Evolutionary conservation across 2,113 vertebrate species (phyloP).

Genomic region (Isichthys henryi): DNA sequence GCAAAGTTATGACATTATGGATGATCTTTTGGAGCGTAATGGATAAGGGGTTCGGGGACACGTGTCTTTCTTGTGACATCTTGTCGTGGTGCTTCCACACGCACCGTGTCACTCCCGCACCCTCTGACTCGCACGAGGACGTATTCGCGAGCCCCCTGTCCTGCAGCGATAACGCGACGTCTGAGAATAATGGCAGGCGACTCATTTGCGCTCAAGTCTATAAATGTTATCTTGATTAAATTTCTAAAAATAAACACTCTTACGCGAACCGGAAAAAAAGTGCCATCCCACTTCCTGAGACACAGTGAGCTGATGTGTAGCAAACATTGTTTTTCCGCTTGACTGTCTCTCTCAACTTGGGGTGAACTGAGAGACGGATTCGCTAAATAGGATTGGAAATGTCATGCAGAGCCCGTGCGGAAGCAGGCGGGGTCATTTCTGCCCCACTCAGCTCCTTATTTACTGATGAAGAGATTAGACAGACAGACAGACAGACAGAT

Average conservation of each 20-base stretch:
- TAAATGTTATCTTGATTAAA: constrained; percentile 1
- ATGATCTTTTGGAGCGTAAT: too few species aligned
- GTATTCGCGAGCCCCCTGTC: neutral
- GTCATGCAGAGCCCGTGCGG: neutral
- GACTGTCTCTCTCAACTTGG: neutral
- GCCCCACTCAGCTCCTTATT: neutral
- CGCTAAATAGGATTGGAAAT: neutral
- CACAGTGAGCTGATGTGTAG: neutral
- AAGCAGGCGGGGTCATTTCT: neutral
- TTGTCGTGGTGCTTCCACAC: neutral
- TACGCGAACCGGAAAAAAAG: neutral
- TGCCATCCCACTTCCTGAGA: neutral
- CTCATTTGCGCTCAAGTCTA: constrained; percentile 13
- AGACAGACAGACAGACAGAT: neutral
- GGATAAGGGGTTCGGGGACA: neutral
- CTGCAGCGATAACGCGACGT: neutral
- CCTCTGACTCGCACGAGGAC: neutral
- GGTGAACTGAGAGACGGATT: neutral
- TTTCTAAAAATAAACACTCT: constrained; percentile 14
- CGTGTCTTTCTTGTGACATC: neutral
- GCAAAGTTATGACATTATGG: neutral
- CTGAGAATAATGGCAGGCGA: neutral
- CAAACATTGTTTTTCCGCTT: neutral
- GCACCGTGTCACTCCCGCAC: constrained; percentile 8
- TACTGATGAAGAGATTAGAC: neutral